Base-by-base conservation (phyloP, 2,888 invertebrate genomes). In the Tridacna gigas region DNA sequence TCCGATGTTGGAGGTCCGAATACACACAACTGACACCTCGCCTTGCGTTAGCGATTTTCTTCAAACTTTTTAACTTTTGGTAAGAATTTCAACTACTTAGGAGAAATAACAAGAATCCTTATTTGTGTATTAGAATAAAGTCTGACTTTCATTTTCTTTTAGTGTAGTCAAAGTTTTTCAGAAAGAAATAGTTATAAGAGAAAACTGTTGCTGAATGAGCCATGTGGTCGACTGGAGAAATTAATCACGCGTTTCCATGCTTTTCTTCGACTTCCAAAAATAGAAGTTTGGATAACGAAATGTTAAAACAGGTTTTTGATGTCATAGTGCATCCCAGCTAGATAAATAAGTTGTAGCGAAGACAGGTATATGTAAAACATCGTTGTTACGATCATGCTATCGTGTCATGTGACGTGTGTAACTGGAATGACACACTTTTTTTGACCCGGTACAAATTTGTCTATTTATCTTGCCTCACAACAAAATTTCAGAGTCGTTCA, bases 1-100 rank as follows among this genome's bases (percentile, higher is more conserved):
- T 45, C 75, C 60, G 45, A 12, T n/a, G 28, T 69, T 67, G 56
- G 60, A 84, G 74, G 22, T 67, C 79, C 66, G 77, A 84, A 76
- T 74, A 76, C 79, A 66, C 73, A 81, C 79, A 77, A 83, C 86
- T 83, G 86, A 86, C 86, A 86, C 86, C 86, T 86, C 86, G 86
- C 83, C 86, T 86, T 83, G 83, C 80, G 83, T 77, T 83, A 76
- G 86, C 83, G 81, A 83, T 69, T 79, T 84, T 74, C 75, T 81
- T 47, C 45, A 75, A 78, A 73, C 77, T 81, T 84, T 82, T 81
- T 67, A 79, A 47, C 75, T 77, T 81, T 81, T 56, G 77, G 76
- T 79, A 73, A 65, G 28, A 37, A 56, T 56, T 78, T 47, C 13
- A 15, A n/a, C 47, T 22, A 47, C 47, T 26, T 74, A 22, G 11